Evolutionary conservation across 2,113 vertebrate genomes (phyloP), one percentile per base, ranked within the genome.

Genomic region (Cololabis saira): DNA sequence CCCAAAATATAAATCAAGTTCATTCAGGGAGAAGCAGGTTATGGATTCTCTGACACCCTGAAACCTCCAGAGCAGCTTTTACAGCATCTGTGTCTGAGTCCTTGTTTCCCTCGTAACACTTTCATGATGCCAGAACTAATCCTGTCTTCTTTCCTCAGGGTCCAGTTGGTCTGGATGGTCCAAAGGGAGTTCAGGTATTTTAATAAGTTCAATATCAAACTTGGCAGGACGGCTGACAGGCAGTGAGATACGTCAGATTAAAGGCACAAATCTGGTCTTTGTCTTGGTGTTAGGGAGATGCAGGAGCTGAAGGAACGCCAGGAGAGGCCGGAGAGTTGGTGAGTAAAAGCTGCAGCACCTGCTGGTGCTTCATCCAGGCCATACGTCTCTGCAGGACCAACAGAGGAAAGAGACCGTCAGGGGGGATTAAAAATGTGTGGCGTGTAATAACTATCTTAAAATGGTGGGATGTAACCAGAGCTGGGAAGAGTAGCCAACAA

Each of bases 171-270:
- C 93, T 96, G 5, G 87, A 93, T 51, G 97, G 97, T 68, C 93
- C 95, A 37, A 93, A 95, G 62, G 97, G 97, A 87, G 95, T 95
- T 22, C 95, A 96, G 91, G 97, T 99, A 89, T 82, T 93, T 58
- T 40, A 24, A 60, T 2, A 0, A 6, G 2, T 6, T n/a, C 30
- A 12, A 53, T 19, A 44, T 50, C 1, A 14, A 19, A 27, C 11
- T 40, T 49, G 18, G 3, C 19, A n/a, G 51, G 6, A 16, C 15
- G 37, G 0, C 12, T 24, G 8, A 64, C 13, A 69, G 7, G n/a
- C 22, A 48, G 1, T 70, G 47, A 67, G 19, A 5, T 41, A n/a
- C 0, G 47, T 15, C 15, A 10, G 8, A 43, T 11, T 41, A 37
- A 4, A 6, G 10, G 24, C 33, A 15, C 60, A 54, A 17, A 24